phyloP scores from a whole-genome alignment of 92 coral and sea anemone species.

The Palythoa grandis region DNA sequence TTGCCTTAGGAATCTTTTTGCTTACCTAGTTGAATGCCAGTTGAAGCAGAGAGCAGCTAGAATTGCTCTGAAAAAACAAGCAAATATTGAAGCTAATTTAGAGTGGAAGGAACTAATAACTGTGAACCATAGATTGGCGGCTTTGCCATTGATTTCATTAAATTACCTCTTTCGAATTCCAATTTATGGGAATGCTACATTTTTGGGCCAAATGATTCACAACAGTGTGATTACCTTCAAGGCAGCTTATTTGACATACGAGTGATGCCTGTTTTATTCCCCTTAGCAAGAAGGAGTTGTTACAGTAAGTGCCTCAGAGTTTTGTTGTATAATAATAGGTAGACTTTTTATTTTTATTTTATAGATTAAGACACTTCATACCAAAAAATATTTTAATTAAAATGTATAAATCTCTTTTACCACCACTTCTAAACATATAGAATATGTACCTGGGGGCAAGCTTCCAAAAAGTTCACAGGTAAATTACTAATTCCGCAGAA shows the following conservation, averaged over 20 bases:
- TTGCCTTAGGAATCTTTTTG: constrained; percentile 6
- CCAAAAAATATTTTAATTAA: too few species aligned
- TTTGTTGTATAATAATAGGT: constrained; percentile 65
- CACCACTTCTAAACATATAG: too few species aligned
- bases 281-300: constrained; percentile 51
- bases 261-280: constrained; percentile 74
- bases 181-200: constrained; percentile 65
- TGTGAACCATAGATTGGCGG: neutral
- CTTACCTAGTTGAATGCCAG: constrained; percentile 1
- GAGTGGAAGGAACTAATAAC: too few species aligned
- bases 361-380: too few species aligned
- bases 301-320: constrained; percentile 55
- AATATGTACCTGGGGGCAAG: too few species aligned
- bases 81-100: too few species aligned
- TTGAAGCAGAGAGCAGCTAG: constrained; percentile 37
- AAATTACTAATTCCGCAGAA: too few species aligned
- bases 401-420: too few species aligned
- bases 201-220: constrained; percentile 80
- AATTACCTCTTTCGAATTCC: constrained; percentile 75
- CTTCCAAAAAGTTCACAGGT: too few species aligned
- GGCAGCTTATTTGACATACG: constrained; percentile 67
- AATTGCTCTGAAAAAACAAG: constrained; percentile 20
- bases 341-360: too few species aligned
- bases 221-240: constrained; percentile 71
- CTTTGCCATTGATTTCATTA: neutral